A percentile compares a stretch with the other conserved stretches of the same genome.
Conservation (phyloP, 2,888 invertebrate species). For the Xylophagus ater region DNA sequence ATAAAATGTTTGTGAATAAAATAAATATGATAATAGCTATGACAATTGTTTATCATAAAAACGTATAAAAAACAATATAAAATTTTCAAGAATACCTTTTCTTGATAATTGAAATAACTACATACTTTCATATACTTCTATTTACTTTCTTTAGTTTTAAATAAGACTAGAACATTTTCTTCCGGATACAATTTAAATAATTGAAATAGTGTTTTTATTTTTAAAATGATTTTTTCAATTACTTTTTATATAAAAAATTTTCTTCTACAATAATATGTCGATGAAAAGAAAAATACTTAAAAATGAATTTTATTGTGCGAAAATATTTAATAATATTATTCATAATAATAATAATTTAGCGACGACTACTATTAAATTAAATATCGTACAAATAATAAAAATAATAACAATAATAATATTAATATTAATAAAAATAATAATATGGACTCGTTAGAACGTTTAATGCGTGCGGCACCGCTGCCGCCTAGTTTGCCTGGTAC, state of each 20-base stretch:
- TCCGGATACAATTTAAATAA: background rate
- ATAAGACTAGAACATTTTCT: background rate
- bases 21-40: too few relatives aligned
- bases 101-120: background rate
- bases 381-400: slow-evolving; percentile 2
- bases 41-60: too few relatives aligned
- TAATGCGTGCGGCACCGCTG: slow-evolving; percentile 61
- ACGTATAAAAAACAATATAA: background rate
- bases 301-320: too few relatives aligned
- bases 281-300: too few relatives aligned
- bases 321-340: background rate
- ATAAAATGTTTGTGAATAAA: too few relatives aligned
- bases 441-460: slow-evolving; percentile 75
- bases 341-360: background rate
- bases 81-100: background rate
- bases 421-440: slow-evolving; percentile 12
- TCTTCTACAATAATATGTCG: too few relatives aligned
- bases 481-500: slow-evolving; percentile 52
- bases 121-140: background rate
- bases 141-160: background rate
- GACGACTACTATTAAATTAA: background rate
- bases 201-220: too few relatives aligned
- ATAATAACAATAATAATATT: background rate
- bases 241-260: too few relatives aligned
- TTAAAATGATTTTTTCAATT: too few relatives aligned